Evolutionary conservation across 2,113 vertebrate genomes (phyloP).

Genomic region (Plecotus auritus): DNA sequence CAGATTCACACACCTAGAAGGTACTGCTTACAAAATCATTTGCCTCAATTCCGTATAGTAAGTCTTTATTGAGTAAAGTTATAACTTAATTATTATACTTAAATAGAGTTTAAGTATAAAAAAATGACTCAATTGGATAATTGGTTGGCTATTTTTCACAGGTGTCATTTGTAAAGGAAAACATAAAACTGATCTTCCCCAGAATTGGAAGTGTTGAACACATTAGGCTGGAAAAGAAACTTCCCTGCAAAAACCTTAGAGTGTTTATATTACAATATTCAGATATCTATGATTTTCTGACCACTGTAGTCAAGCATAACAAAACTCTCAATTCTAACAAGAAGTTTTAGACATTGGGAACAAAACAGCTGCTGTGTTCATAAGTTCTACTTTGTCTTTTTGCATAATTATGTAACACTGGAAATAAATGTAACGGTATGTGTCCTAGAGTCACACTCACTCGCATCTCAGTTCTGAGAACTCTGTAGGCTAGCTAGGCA

Average conservation of each 20-base stretch:
- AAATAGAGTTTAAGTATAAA: neutral
- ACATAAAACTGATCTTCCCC: neutral
- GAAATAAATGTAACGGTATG: neutral
- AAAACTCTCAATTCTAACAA: neutral
- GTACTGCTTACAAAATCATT: neutral
- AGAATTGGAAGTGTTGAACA: neutral
- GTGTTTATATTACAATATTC: neutral
- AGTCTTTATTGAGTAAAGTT: neutral
- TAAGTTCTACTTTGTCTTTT: neutral
- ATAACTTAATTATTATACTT: slow-evolving; percentile 23
- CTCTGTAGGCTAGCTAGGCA: neutral
- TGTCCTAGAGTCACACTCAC: neutral
- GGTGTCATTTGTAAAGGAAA: slow-evolving; percentile 16
- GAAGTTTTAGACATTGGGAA: neutral
- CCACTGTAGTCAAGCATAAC: neutral
- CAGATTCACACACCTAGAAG: neutral
- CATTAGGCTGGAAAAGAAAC: neutral
- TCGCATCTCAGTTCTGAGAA: neutral
- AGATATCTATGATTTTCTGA: neutral
- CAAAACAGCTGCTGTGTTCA: neutral
- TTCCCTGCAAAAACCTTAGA: neutral
- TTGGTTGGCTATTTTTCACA: neutral
- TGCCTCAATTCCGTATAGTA: neutral
- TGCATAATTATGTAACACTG: neutral
- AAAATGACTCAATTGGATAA: neutral